Conservation (phyloP, 2,113 vertebrate species). For the Dolichallabes microphthalmus region DNA sequence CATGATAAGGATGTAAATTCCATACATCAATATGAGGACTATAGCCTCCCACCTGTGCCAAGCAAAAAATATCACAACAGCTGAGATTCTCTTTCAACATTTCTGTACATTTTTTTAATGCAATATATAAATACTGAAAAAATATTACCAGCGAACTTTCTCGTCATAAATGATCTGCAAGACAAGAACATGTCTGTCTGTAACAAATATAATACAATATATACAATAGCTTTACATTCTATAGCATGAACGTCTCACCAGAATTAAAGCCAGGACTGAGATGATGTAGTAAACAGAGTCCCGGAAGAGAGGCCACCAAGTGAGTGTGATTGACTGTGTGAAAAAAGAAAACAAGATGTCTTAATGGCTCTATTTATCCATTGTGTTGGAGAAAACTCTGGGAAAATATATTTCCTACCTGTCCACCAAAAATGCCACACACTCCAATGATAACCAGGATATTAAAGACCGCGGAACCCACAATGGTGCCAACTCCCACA, state of each 20-base stretch:
- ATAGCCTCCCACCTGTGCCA: conserved; percentile 76
- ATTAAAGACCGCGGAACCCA: conserved; percentile 80
- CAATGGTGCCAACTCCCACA: conserved; percentile 77
- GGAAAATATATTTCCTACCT: conserved; percentile 57
- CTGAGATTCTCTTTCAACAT: neutral
- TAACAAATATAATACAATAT: neutral
- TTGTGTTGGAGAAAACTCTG: neutral
- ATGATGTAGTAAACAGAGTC: conserved; percentile 75
- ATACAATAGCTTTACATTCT: conserved; percentile 1
- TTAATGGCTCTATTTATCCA: neutral
- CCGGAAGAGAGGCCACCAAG: conserved; percentile 78
- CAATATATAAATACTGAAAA: conserved; percentile 19
- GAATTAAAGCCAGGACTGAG: conserved; percentile 74
- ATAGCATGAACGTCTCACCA: conserved; percentile 64
- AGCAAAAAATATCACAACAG: conserved; percentile 11
- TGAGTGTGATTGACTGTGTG: conserved; percentile 69
- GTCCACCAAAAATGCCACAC: conserved; percentile 74
- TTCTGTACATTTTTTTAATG: neutral
- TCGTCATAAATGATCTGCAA: conserved; percentile 78
- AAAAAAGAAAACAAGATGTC: neutral
- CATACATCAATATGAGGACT: conserved; percentile 74
- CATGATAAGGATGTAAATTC: conserved; percentile 77
- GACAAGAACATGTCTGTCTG: conserved; percentile 16
- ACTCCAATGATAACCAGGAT: conserved; percentile 78
- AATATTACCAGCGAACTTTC: conserved; percentile 72